Conservation (phyloP, 1,140 invertebrate genomes). For the Macrobrachium nipponense region DNA sequence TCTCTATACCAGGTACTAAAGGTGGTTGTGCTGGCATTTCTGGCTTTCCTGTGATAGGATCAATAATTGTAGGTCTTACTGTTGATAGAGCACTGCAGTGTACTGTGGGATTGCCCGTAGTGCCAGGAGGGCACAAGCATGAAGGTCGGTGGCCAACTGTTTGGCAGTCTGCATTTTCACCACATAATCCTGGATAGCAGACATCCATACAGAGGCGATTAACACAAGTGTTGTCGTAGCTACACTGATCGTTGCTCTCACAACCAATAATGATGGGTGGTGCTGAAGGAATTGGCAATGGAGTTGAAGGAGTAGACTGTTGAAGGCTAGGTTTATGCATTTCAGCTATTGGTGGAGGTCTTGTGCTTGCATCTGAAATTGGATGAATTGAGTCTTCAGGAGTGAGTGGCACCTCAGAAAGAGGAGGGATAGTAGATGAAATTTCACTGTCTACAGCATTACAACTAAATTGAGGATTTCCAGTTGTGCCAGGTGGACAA, state of each 20-base stretch:
- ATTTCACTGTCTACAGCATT: constrained; percentile 29
- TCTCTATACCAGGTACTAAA: constrained; percentile 23
- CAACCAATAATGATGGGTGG: constrained; percentile 69
- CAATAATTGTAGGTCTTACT: constrained; percentile 20
- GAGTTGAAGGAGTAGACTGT: constrained; percentile 72
- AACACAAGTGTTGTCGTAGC: constrained; percentile 71
- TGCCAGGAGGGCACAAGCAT: constrained; percentile 78
- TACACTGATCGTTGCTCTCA: constrained; percentile 77
- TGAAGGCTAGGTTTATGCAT: constrained; percentile 25
- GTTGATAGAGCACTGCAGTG: constrained; percentile 62
- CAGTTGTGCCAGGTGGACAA: constrained; percentile 62
- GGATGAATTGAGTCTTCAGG: constrained; percentile 46
- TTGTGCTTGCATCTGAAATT: constrained; percentile 47
- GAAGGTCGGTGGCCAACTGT: constrained; percentile 56
- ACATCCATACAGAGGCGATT: constrained; percentile 83
- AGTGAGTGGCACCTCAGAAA: constrained; percentile 16
- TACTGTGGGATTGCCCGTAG: constrained; percentile 84
- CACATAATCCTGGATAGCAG: constrained; percentile 85
- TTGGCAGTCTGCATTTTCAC: constrained; percentile 70
- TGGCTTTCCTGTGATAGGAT: constrained; percentile 28
- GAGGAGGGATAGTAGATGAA: constrained; percentile 36
- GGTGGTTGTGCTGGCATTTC: not conserved
- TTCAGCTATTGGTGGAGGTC: constrained; percentile 46
- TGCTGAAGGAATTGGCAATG: constrained; percentile 75
- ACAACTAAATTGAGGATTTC: constrained; percentile 59